Evolutionary conservation across 2,797 vertebrate species (phyloP).

Genomic region (Vireo griseus): DNA sequence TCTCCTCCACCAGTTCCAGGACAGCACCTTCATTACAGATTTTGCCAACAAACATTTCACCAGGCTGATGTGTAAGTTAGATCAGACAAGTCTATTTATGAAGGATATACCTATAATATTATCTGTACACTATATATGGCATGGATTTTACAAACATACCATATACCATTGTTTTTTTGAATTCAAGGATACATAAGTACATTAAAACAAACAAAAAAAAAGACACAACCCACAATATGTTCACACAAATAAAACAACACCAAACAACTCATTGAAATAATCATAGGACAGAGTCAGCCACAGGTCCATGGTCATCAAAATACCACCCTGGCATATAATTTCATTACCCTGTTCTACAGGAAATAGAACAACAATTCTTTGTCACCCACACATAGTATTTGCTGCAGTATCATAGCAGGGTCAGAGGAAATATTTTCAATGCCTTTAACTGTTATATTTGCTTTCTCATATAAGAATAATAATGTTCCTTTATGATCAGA

Average conservation of each 20-base stretch:
- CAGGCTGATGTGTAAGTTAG: neutral
- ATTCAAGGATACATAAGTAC: neutral
- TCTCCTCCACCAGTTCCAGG: neutral
- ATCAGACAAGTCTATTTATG: neutral
- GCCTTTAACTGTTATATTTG: neutral
- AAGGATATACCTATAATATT: neutral
- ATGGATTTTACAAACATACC: neutral
- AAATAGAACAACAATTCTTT: neutral
- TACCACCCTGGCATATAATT: neutral
- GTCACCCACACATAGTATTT: neutral
- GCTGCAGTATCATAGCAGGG: neutral
- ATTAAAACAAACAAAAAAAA: neutral
- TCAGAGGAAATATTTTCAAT: neutral
- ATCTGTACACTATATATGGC: neutral
- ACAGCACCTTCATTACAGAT: neutral
- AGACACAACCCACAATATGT: neutral
- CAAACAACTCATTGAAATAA: neutral
- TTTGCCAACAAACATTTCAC: neutral
- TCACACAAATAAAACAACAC: neutral
- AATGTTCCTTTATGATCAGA: neutral
- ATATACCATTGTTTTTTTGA: rapidly evolving
- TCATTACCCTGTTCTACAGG: neutral
- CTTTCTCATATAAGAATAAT: neutral
- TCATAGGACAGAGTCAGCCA: neutral
- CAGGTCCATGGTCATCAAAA: neutral